Evolutionary conservation across 2,797 vertebrate genomes (phyloP).

Genomic region (Aldrovandia affinis): DNA sequence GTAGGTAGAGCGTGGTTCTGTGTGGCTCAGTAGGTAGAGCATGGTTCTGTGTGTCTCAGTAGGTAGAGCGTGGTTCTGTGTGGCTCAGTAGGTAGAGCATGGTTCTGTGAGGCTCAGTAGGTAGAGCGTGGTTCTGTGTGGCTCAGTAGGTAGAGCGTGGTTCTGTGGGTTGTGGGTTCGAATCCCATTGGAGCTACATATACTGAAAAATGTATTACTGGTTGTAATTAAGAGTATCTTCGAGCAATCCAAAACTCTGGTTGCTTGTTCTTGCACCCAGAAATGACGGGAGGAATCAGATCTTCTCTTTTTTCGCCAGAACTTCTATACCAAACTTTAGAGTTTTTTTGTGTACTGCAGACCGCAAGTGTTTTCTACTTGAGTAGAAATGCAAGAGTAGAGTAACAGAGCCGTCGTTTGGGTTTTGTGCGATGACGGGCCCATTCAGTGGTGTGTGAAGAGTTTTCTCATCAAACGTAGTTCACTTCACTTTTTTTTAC

Average conservation of each 20-base stretch:
- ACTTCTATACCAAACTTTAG: not conserved
- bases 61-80: too few relatives aligned
- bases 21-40: too few relatives aligned
- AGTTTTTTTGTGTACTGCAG: constrained; percentile 2
- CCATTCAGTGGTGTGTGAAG: constrained; percentile 10
- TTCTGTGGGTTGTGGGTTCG: too few relatives aligned
- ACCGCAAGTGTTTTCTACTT: not conserved
- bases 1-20: too few relatives aligned
- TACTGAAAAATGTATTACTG: too few relatives aligned
- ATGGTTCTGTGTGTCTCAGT: too few relatives aligned
- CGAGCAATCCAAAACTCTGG: not conserved
- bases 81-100: too few relatives aligned
- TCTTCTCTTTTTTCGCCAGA: not conserved
- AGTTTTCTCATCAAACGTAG: constrained; percentile 18
- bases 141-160: too few relatives aligned
- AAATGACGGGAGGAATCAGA: not conserved
- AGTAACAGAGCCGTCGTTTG: not conserved
- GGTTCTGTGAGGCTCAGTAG: too few relatives aligned
- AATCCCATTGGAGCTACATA: too few relatives aligned
- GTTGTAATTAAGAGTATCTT: too few relatives aligned
- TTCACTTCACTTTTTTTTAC: constrained; percentile 9
- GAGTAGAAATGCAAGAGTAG: not conserved
- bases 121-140: too few relatives aligned
- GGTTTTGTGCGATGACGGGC: not conserved
- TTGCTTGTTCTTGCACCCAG: not conserved